Evolutionary conservation across 2,113 vertebrate species (phyloP).

Genomic region (Larimichthys polyactis): DNA sequence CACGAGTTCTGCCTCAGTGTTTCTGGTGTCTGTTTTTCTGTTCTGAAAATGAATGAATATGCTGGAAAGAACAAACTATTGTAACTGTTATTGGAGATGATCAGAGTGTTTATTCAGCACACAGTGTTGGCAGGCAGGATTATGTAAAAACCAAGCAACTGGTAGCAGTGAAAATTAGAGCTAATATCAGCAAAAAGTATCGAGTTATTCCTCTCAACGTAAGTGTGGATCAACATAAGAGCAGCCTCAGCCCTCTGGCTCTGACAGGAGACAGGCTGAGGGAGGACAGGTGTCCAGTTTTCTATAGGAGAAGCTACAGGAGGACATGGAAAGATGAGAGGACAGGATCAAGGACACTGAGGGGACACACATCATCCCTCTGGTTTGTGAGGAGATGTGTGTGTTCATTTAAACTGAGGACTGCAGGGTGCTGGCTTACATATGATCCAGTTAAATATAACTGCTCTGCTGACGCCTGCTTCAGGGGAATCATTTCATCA

Average conservation of each 20-base stretch:
- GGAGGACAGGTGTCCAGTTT: slow-evolving; percentile 16
- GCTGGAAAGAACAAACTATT: neutral
- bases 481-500: neutral
- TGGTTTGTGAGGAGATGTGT: slow-evolving; percentile 21
- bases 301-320: slow-evolving; percentile 7
- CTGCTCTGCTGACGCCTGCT: neutral
- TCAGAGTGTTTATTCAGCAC: no score
- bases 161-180: no score
- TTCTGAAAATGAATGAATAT: no score
- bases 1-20: no score
- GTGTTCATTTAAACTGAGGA: slow-evolving; percentile 26
- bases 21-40: neutral
- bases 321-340: slow-evolving; percentile 12
- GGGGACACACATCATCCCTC: neutral
- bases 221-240: no score
- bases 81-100: no score
- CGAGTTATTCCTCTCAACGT: no score
- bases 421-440: slow-evolving; percentile 12
- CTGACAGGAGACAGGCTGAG: no score
- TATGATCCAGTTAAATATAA: slow-evolving; percentile 2
- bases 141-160: no score
- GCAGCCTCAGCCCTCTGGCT: no score
- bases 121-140: no score
- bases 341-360: slow-evolving; percentile 38
- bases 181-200: no score